phyloP scores from a whole-genome alignment of 1,140 invertebrate genomes.

The Adoxophyes honmai region DNA sequence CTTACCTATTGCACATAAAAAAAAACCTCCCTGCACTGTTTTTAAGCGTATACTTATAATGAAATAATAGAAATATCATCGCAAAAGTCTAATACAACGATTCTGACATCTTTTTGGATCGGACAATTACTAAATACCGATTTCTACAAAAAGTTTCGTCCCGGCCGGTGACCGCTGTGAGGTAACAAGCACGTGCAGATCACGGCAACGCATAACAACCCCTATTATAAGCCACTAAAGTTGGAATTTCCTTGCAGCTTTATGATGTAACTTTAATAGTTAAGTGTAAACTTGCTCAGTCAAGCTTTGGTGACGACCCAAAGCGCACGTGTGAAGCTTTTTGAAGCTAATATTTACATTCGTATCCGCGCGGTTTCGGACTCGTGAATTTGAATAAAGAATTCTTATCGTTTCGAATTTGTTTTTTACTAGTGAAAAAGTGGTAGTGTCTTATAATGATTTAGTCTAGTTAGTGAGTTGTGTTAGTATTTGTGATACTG shows the following conservation, averaged over 20 bases:
- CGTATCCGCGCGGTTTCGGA: not conserved
- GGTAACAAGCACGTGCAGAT: not conserved
- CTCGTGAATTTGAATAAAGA: not conserved
- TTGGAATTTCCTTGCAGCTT: not conserved
- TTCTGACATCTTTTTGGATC: no score
- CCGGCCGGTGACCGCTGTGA: slow-evolving; percentile 7
- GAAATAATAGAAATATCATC: no score
- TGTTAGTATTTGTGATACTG: slow-evolving; percentile 1
- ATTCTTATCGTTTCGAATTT: no score
- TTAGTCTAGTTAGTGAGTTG: not conserved
- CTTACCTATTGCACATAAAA: no score
- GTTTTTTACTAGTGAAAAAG: no score
- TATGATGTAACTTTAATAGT: slow-evolving; percentile 7
- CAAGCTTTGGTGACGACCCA: not conserved
- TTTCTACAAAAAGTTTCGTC: no score
- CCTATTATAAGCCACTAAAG: not conserved
- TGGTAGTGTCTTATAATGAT: no score
- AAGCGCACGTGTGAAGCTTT: slow-evolving; percentile 11
- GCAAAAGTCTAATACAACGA: no score
- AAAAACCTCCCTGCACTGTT: no score
- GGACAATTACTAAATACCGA: no score
- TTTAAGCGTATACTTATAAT: no score
- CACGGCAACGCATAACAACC: not conserved
- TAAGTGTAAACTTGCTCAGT: slow-evolving; percentile 1
- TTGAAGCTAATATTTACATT: not conserved